phyloP scores from a whole-genome alignment of 1,140 invertebrate genomes.

The Ceratina australensis region DNA sequence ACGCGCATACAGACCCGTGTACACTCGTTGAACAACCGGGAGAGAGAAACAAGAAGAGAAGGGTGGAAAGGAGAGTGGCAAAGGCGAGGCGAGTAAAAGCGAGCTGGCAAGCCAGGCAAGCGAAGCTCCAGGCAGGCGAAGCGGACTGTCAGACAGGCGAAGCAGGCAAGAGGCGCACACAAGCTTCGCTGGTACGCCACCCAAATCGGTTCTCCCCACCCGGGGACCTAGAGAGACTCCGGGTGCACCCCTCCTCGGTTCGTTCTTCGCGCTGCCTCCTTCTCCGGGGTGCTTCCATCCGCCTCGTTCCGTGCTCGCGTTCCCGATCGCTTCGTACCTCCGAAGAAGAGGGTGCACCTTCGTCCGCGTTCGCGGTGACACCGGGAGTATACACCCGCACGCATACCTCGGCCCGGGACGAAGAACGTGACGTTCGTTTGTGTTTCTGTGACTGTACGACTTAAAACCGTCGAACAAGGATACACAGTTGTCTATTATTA shows the following conservation, averaged over 20 bases:
- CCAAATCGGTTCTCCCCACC: constrained; percentile 40
- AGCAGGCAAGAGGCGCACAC: constrained; percentile 36
- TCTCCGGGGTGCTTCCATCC: constrained; percentile 55
- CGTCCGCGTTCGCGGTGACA: not conserved
- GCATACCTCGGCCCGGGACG: too few relatives aligned
- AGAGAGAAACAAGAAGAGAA: constrained; percentile 21
- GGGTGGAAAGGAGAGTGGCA: not conserved
- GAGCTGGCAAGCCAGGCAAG: constrained; percentile 32
- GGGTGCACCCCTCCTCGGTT: constrained; percentile 24
- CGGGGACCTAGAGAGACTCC: constrained; percentile 18
- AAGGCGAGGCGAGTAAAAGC: constrained; percentile 45
- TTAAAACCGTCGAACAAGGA: too few relatives aligned
- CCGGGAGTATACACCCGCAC: too few relatives aligned
- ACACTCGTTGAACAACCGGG: not conserved
- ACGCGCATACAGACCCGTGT: not conserved
- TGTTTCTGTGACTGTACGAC: too few relatives aligned
- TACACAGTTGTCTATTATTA: too few relatives aligned
- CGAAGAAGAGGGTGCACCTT: not conserved
- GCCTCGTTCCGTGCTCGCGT: constrained; percentile 35
- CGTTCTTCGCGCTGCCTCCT: constrained; percentile 46
- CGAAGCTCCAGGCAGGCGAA: constrained; percentile 8
- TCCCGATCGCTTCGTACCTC: not conserved
- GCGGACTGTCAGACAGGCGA: constrained; percentile 29
- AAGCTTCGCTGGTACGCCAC: constrained; percentile 43
- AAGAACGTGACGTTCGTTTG: too few relatives aligned